Evolutionary conservation across 2,888 invertebrate genomes (phyloP).

Genomic region (Theretra japonica): DNA sequence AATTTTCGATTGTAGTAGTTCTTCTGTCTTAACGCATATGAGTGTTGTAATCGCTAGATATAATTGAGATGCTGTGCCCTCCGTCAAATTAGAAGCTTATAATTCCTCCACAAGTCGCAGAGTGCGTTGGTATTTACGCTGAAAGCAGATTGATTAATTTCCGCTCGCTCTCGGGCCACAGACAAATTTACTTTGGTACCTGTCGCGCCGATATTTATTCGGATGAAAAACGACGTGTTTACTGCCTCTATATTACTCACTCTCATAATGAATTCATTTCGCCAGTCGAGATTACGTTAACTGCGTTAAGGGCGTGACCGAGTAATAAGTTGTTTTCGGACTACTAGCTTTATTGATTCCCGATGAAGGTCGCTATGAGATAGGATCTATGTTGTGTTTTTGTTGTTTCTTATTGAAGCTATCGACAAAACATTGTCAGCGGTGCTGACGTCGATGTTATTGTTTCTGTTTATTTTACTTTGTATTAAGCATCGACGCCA

Average conservation of each 20-base stretch:
- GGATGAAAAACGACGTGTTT: conserved; percentile 21
- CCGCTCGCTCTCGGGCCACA: conserved; percentile 56
- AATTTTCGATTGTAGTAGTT: neutral
- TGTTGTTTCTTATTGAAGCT: conserved; percentile 19
- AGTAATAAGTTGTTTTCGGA: conserved; percentile 41
- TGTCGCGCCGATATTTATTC: conserved; percentile 33
- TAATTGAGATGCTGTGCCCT: neutral
- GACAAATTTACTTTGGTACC: conserved; percentile 41
- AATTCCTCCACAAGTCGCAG: conserved; percentile 43
- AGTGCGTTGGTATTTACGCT: conserved; percentile 49
- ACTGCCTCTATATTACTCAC: conserved; percentile 8
- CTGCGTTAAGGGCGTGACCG: conserved; percentile 40
- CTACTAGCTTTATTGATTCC: conserved; percentile 37
- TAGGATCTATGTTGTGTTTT: conserved; percentile 24
- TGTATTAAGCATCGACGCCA: neutral
- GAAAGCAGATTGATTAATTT: conserved; percentile 67
- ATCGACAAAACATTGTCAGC: neutral
- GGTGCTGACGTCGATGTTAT: neutral
- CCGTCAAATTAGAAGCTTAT: conserved; percentile 34
- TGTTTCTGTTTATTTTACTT: neutral
- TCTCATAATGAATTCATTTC: conserved; percentile 5
- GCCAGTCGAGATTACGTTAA: neutral
- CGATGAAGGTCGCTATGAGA: neutral
- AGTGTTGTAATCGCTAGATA: neutral
- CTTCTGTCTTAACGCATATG: neutral